These are phyloP conservation scores for Palythoa caribaeorum DNA, from an alignment of 92 coral and sea anemone genomes.

Conservation along the genomic window DNA sequence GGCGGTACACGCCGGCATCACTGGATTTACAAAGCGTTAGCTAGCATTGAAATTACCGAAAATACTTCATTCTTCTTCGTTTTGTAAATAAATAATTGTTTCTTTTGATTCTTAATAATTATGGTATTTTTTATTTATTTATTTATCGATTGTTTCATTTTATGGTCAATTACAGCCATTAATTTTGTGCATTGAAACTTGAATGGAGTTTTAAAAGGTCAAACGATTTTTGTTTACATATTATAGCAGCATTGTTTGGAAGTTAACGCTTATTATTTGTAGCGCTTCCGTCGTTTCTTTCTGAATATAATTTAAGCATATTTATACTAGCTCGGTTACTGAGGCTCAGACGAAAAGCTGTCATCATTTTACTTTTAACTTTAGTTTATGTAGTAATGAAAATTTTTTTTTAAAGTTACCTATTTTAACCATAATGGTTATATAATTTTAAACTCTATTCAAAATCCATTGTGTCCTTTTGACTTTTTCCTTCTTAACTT, in stretches of 20 bases:
- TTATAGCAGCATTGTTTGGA: slow-evolving; percentile 1
- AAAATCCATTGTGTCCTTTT: slow-evolving; percentile 36
- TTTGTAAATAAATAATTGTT: too few relatives aligned
- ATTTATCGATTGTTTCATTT: too few relatives aligned
- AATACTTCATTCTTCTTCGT: too few relatives aligned
- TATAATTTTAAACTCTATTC: slow-evolving; percentile 21
- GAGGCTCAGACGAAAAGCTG: too few relatives aligned
- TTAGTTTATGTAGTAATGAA: slow-evolving; percentile 7
- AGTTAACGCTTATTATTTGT: slow-evolving; percentile 4
- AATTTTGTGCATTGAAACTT: too few relatives aligned
- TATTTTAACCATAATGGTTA: slow-evolving; percentile 34
- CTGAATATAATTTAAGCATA: slow-evolving; percentile 11
- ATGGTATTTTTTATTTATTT: too few relatives aligned
- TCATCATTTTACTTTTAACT: not conserved
- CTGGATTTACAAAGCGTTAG: too few relatives aligned
- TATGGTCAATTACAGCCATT: too few relatives aligned
- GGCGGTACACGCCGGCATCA: too few relatives aligned
- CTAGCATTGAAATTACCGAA: too few relatives aligned
- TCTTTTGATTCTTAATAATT: too few relatives aligned
- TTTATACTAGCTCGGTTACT: slow-evolving; percentile 31
- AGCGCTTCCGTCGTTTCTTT: slow-evolving; percentile 5
- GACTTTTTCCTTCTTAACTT: slow-evolving; percentile 11
- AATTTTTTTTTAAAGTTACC: slow-evolving; percentile 18
- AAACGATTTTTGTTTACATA: not conserved
- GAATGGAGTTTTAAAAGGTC: too few relatives aligned